A percentile compares a stretch with the other conserved stretches of the same genome.
phyloP scores from a whole-genome alignment of 2,113 vertebrate genomes.

The Terrapene triunguis region DNA sequence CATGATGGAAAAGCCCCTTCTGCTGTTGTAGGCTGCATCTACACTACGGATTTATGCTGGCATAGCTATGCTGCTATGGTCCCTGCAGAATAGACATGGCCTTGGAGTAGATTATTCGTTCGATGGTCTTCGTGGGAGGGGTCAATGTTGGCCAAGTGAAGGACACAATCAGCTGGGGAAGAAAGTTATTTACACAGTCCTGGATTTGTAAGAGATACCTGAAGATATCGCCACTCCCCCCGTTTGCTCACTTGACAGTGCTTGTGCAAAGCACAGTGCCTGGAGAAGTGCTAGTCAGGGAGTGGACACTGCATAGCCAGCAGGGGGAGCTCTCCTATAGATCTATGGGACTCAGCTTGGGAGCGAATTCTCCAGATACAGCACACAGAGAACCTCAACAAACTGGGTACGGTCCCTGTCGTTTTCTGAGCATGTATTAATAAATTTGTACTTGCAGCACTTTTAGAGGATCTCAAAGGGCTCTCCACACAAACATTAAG shows the following conservation, averaged over 20 bases:
- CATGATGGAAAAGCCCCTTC: background rate
- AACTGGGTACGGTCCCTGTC: background rate
- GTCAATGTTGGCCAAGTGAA: rapidly evolving
- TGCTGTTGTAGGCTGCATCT: background rate
- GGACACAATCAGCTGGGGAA: background rate
- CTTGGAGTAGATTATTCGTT: background rate
- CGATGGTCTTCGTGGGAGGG: background rate
- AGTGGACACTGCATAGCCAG: background rate
- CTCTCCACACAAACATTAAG: background rate
- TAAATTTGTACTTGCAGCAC: background rate
- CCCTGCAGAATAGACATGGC: background rate
- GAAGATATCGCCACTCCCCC: background rate
- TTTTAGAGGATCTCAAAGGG: background rate
- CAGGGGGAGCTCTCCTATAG: background rate
- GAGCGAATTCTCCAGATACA: background rate
- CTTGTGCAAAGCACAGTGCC: background rate
- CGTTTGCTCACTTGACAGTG: background rate
- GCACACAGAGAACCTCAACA: background rate
- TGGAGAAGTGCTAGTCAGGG: background rate
- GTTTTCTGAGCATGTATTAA: background rate
- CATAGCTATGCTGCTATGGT: background rate
- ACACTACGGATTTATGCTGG: background rate
- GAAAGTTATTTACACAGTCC: background rate
- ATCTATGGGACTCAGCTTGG: rapidly evolving
- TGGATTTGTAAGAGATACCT: rapidly evolving